These are phyloP conservation scores for Lophius piscatorius DNA, from an alignment of 2,113 vertebrate genomes.

Conservation along the genomic window DNA sequence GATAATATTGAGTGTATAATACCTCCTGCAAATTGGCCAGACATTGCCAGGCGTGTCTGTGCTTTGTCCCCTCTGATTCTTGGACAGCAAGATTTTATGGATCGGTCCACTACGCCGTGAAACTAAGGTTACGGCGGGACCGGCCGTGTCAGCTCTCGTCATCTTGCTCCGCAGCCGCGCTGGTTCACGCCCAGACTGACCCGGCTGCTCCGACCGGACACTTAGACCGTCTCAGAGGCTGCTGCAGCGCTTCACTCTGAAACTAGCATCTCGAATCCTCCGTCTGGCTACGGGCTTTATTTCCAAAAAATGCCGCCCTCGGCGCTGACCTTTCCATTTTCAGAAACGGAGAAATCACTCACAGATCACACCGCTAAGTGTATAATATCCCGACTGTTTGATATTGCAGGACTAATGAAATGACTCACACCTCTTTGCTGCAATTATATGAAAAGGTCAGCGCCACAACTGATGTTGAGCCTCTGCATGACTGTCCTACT, in stretches of 20 bases:
- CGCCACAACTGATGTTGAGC: slow-evolving; percentile 66
- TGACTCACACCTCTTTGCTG: slow-evolving; percentile 58
- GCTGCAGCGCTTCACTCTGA: slow-evolving; percentile 33
- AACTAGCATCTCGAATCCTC: slow-evolving; percentile 66
- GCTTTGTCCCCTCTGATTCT: slow-evolving; percentile 16
- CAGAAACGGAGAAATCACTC: slow-evolving; percentile 61
- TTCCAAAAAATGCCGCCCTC: slow-evolving; percentile 34
- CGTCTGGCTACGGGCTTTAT: slow-evolving; percentile 55
- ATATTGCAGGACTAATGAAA: slow-evolving; percentile 68
- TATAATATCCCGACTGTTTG: slow-evolving; percentile 71
- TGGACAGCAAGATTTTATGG: slow-evolving; percentile 39
- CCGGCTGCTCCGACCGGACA: slow-evolving; percentile 28
- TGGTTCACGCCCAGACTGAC: slow-evolving; percentile 32
- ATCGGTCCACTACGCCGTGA: slow-evolving; percentile 18
- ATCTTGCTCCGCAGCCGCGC: slow-evolving; percentile 30
- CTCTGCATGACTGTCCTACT: slow-evolving; percentile 58
- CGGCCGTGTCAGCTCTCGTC: slow-evolving; percentile 36
- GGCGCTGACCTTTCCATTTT: slow-evolving; percentile 65
- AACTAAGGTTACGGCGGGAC: slow-evolving; percentile 40
- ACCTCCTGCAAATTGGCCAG: slow-evolving; percentile 28
- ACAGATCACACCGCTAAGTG: slow-evolving; percentile 57
- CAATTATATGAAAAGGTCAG: slow-evolving; percentile 74
- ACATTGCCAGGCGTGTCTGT: slow-evolving; percentile 18
- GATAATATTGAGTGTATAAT: slow-evolving; percentile 20
- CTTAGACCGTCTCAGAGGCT: slow-evolving; percentile 47